These are phyloP conservation scores for Synergus japonicus DNA, from an alignment of 2,888 invertebrate genomes.

Conservation along the genomic window DNA sequence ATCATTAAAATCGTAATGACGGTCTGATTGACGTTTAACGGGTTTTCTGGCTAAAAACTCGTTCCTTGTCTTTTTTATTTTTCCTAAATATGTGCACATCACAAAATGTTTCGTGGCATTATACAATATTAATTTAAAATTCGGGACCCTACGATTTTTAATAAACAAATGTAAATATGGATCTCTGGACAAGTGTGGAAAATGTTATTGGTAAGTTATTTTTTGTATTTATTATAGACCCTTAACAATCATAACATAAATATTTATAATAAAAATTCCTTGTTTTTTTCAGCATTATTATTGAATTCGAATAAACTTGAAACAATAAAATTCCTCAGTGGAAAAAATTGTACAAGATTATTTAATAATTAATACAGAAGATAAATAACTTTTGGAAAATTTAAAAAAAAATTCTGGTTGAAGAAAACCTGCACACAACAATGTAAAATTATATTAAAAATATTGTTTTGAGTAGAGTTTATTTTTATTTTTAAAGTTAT, in stretches of 20 bases:
- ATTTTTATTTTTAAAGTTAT: no score
- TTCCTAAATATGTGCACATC: neutral
- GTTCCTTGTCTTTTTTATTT: neutral
- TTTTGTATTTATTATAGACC: neutral
- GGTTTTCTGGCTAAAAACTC: constrained; percentile 11
- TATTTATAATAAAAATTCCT: no score
- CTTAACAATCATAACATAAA: no score
- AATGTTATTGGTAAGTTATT: constrained; percentile 66
- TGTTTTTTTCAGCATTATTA: no score
- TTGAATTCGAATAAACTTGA: neutral
- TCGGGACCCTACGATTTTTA: neutral
- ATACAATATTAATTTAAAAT: neutral
- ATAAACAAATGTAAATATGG: constrained; percentile 58
- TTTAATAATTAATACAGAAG: neutral
- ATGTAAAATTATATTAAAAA: no score
- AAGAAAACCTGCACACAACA: no score
- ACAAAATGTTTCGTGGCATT: neutral
- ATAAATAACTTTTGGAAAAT: no score
- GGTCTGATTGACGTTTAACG: constrained; percentile 19
- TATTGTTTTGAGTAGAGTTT: no score
- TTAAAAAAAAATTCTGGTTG: no score
- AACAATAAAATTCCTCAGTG: neutral
- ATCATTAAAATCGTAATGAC: constrained; percentile 16
- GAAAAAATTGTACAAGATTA: neutral
- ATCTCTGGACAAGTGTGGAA: constrained; percentile 63